Base-by-base conservation (phyloP, 2,888 invertebrate genomes). In the Eristalis arbustorum region DNA sequence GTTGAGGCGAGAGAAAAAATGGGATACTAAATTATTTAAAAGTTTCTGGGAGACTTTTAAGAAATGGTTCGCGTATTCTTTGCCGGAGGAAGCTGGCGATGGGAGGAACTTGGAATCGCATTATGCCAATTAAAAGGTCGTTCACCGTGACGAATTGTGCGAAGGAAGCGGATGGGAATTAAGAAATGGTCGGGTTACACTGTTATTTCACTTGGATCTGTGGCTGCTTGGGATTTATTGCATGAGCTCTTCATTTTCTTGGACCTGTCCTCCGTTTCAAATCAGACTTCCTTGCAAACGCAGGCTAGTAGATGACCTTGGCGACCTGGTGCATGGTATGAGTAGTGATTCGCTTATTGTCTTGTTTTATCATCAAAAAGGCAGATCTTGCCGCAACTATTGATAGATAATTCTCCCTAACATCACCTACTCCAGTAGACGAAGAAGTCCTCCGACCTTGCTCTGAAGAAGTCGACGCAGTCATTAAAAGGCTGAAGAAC, bases 21-120 rank as follows among this genome's bases (percentile, higher is more conserved):
- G 31, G 28, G 56, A 64, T 34, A 28, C 37, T 74, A 66, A 74
- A 75, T 71, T 67, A 71, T 79, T 79, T 84, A 75, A 79, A 79
- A 79, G 69, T 71, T 84, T 66, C 11, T 13, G 37, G n/a, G 56
- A 31, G 49, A 22, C n/a, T 49, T 37, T 67, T 13, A 8, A n/a
- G 73, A 73, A 73, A 49, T 34, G 40, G 64, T 64, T 74, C 49
- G n/a, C n/a, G 66, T 42, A 22, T 61, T 67, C 61, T 61, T 13
- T 25, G 10, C 49, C 62, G 73, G 74, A 83, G 78, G 64, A 78
- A 73, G 73, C 42, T 28, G 31, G 28, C 67, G 40, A 31, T 31
- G 67, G 28, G n/a, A 71, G 62, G 13, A 37, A 37, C 37, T 37
- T 37, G 14, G 23, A 25, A 25, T 25, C 31, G 23, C 59, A 31